Conservation (phyloP, 1,140 invertebrate species). For the Drosophila bocki region DNA sequence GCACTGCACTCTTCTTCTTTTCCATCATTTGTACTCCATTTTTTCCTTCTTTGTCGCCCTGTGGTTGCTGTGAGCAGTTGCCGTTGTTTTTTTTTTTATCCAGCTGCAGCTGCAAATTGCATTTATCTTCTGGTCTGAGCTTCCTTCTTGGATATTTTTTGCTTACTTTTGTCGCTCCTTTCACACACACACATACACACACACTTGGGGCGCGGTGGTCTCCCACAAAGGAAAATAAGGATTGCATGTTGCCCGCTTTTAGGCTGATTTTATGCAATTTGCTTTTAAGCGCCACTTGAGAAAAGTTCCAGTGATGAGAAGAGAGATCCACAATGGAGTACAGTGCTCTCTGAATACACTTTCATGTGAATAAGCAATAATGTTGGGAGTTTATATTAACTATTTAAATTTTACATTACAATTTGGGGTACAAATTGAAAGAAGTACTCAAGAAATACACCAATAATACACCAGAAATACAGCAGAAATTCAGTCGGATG, state of each 20-base stretch:
- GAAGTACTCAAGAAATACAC: too few relatives aligned
- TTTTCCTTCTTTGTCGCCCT: slow-evolving; percentile 1
- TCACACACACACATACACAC: slow-evolving; percentile 20
- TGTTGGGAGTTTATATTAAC: too few relatives aligned
- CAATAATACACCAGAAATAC: too few relatives aligned
- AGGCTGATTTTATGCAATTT: slow-evolving; percentile 69
- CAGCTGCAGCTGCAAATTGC: slow-evolving; percentile 67
- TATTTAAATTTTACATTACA: neutral
- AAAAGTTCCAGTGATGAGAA: neutral
- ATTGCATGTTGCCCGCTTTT: slow-evolving; percentile 47
- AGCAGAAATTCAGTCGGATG: too few relatives aligned
- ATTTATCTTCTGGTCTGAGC: slow-evolving; percentile 74
- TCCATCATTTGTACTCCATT: slow-evolving; percentile 45
- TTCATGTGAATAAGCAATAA: neutral
- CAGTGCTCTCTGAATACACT: neutral
- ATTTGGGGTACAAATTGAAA: too few relatives aligned
- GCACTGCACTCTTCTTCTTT: slow-evolving; percentile 43
- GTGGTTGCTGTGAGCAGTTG: slow-evolving; percentile 3
- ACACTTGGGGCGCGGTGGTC: neutral
- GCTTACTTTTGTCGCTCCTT: slow-evolving; percentile 42
- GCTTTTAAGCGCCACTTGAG: slow-evolving; percentile 24
- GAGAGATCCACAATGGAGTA: too few relatives aligned
- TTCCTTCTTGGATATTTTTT: slow-evolving; percentile 49
- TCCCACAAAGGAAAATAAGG: slow-evolving; percentile 21
- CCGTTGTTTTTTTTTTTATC: slow-evolving; percentile 9